Conservation (phyloP, 2,113 vertebrate genomes). For the Coturnix japonica region DNA sequence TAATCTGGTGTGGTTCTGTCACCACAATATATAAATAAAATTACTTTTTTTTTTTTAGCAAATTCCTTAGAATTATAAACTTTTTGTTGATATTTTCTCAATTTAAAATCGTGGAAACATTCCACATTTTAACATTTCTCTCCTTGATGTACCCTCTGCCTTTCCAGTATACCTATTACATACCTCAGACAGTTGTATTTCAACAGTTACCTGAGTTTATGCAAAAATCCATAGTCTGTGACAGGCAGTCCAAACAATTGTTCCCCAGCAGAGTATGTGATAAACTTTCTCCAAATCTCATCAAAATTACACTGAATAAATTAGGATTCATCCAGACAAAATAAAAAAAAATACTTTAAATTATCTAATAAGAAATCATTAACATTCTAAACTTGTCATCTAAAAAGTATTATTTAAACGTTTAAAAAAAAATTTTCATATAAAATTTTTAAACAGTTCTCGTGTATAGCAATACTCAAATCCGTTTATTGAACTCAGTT, state of each 20-base stretch:
- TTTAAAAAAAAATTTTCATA: background rate
- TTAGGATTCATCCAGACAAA: background rate
- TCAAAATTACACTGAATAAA: slow-evolving; percentile 77
- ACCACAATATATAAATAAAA: background rate
- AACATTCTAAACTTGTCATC: background rate
- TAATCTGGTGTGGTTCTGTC: background rate
- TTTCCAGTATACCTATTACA: background rate
- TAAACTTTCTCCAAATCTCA: slow-evolving; percentile 81
- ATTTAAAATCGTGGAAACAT: background rate
- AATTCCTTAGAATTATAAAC: background rate
- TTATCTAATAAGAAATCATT: background rate
- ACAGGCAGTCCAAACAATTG: slow-evolving; percentile 82
- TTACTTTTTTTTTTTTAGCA: background rate
- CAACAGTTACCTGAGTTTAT: slow-evolving; percentile 77
- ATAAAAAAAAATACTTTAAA: background rate
- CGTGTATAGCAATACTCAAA: background rate
- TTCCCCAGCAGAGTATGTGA: slow-evolving; percentile 80
- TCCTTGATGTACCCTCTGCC: background rate
- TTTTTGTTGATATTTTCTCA: background rate
- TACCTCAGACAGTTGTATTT: background rate
- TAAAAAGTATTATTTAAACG: background rate
- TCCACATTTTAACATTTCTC: background rate
- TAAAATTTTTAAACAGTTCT: background rate
- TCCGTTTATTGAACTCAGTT: background rate
- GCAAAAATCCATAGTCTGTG: slow-evolving; percentile 78